Evolutionary conservation across 1,140 invertebrate genomes (phyloP).

Genomic region (Tenebrio molitor): DNA sequence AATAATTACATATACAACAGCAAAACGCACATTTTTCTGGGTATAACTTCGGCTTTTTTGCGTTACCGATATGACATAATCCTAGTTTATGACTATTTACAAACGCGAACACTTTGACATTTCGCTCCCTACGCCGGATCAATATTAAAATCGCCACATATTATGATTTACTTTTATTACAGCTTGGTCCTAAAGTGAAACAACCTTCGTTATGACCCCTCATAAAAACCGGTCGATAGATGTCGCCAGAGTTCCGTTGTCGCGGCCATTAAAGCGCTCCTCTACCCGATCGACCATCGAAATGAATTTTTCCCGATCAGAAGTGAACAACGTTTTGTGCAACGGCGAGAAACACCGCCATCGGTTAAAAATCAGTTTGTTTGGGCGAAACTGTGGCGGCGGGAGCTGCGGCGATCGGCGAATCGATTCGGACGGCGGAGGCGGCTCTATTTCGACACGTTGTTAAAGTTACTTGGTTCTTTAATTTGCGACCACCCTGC

Average conservation of each 20-base stretch:
- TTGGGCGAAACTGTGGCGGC: too few species aligned
- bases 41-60: conserved; percentile 31
- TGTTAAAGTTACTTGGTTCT: conserved; percentile 1
- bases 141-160: conserved; percentile 29
- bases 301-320: too few species aligned
- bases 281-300: too few species aligned
- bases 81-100: conserved; percentile 38
- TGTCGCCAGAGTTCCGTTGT: neutral
- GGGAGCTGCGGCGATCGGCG: too few species aligned
- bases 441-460: neutral
- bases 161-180: conserved; percentile 15
- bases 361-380: too few species aligned
- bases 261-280: too few species aligned
- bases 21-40: conserved; percentile 35
- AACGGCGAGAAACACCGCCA: too few species aligned
- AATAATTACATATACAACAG: conserved; percentile 42
- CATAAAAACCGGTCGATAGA: neutral
- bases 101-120: conserved; percentile 36
- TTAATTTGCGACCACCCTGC: conserved; percentile 28
- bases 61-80: conserved; percentile 39
- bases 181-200: neutral
- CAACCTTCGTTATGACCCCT: neutral
- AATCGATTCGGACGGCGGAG: too few species aligned
- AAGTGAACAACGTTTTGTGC: too few species aligned
- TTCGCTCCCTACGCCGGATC: conserved; percentile 10